These are phyloP conservation scores for Ormia ochracea DNA, from an alignment of 2,888 invertebrate species.

Conservation along the genomic window DNA sequence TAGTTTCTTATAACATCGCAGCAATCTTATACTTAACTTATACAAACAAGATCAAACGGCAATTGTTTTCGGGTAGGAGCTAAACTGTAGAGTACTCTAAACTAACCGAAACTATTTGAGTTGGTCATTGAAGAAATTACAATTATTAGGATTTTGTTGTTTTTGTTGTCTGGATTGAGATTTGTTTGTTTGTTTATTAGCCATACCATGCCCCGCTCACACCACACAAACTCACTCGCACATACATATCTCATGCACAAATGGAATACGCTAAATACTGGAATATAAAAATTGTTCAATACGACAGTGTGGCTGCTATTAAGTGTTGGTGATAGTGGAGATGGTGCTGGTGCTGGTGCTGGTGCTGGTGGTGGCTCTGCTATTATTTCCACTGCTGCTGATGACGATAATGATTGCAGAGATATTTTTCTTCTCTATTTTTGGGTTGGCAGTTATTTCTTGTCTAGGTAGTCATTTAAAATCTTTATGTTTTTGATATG, in stretches of 20 bases:
- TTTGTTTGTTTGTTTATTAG: conserved; percentile 57
- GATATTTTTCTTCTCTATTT: conserved; percentile 20
- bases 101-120: conserved; percentile 1
- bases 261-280: conserved; percentile 10
- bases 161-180: not conserved
- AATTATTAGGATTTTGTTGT: conserved; percentile 52
- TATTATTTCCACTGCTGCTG: conserved; percentile 29
- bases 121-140: conserved; percentile 54
- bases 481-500: conserved; percentile 58
- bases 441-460: conserved; percentile 50
- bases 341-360: not conserved
- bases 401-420: conserved; percentile 42
- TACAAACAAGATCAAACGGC: too few relatives aligned
- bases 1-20: too few relatives aligned
- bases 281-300: conserved; percentile 10
- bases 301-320: conserved; percentile 8
- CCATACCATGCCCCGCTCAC: conserved; percentile 35
- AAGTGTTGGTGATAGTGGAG: conserved; percentile 5
- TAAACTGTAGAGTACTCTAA: not conserved
- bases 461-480: conserved; percentile 57
- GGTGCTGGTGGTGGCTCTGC: not conserved
- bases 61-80: not conserved
- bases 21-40: too few relatives aligned
- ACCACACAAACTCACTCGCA: not conserved
- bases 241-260: conserved; percentile 1